These are phyloP conservation scores for Papilio demoleus DNA, from an alignment of 2,888 invertebrate species.

Conservation along the genomic window DNA sequence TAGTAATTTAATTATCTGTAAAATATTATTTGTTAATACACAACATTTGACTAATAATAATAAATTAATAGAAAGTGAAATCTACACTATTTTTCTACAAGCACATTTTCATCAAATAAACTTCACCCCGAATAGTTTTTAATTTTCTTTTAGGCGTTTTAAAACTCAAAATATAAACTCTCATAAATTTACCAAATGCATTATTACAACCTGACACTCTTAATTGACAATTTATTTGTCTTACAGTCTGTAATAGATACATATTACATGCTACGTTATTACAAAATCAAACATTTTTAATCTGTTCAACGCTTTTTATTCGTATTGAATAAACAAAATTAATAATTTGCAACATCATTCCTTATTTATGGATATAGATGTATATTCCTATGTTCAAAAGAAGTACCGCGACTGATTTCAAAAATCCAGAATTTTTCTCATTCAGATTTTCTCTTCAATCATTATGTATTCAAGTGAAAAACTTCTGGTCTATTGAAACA, in stretches of 20 bases:
- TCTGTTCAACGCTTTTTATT: not conserved
- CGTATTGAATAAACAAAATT: not conserved
- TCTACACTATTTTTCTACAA: not conserved
- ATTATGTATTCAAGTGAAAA: not conserved
- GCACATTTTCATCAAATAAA: not conserved
- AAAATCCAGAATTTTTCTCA: not conserved
- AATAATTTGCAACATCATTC: too few species aligned
- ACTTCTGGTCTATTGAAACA: not conserved
- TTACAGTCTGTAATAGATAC: too few species aligned
- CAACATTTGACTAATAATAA: not conserved
- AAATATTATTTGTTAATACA: not conserved
- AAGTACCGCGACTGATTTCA: not conserved
- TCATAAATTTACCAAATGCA: not conserved
- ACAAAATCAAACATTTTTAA: not conserved
- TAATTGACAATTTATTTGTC: constrained; percentile 7
- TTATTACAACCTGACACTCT: not conserved
- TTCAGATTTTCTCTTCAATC: constrained; percentile 3
- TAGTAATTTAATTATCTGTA: not conserved
- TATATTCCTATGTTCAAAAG: not conserved
- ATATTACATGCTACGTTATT: not conserved
- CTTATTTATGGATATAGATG: too few species aligned
- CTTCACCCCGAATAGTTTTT: not conserved
- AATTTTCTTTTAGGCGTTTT: not conserved
- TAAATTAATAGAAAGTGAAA: not conserved
- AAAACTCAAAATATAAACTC: not conserved